These are phyloP conservation scores for Macrosteles quadrilineatus DNA, from an alignment of 1,140 invertebrate genomes.

Conservation along the genomic window DNA sequence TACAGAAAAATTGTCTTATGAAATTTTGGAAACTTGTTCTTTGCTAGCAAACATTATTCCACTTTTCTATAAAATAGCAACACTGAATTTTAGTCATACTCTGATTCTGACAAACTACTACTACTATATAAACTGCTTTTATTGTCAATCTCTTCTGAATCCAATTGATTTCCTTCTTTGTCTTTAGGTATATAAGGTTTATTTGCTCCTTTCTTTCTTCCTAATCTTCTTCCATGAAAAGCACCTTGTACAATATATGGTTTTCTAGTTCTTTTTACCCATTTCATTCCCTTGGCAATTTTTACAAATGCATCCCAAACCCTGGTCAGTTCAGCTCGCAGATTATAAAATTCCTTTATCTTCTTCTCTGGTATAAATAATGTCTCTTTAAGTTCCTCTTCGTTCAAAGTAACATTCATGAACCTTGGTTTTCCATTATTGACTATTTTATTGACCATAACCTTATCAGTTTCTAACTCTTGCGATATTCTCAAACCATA, in stretches of 20 bases:
- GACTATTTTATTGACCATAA: not conserved
- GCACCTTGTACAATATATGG: constrained; percentile 1
- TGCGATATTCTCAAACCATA: not conserved
- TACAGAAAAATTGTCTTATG: too few species aligned
- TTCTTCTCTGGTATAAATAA: not conserved
- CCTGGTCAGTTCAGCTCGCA: not conserved
- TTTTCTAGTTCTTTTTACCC: not conserved
- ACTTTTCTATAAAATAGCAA: too few species aligned
- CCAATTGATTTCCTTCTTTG: not conserved
- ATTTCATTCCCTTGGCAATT: not conserved
- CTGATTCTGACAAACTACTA: too few species aligned
- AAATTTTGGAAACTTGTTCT: too few species aligned
- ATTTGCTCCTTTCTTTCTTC: not conserved
- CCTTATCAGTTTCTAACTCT: not conserved
- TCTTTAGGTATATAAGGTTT: not conserved
- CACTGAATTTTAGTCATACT: too few species aligned
- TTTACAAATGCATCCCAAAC: not conserved
- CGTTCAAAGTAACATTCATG: not conserved
- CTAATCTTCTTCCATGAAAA: constrained; percentile 3
- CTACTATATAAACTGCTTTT: too few species aligned
- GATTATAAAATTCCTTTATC: not conserved
- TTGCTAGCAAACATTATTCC: too few species aligned
- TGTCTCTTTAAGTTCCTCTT: not conserved
- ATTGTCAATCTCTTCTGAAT: too few species aligned
- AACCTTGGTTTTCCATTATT: not conserved